Conservation (phyloP, 2,797 vertebrate species). For the Tolypeutes matacus region DNA sequence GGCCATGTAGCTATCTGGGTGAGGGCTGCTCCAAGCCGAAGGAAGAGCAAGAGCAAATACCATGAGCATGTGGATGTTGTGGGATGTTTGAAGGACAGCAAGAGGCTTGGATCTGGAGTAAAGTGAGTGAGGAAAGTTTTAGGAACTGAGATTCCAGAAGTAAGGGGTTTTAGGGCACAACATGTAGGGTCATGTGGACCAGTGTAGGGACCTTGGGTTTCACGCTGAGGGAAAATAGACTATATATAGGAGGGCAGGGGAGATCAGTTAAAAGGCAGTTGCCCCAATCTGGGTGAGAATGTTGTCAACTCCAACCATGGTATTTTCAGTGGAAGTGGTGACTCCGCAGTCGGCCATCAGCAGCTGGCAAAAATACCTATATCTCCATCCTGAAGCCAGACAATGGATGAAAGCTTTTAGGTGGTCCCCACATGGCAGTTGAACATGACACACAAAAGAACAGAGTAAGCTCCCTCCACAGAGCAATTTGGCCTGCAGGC, state of each 20-base stretch:
- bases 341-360: neutral
- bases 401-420: slow-evolving; percentile 17
- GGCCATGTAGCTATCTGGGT: neutral
- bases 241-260: neutral
- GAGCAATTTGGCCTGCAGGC: neutral
- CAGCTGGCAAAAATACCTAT: neutral
- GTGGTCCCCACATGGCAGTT: neutral
- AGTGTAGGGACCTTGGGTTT: neutral
- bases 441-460: neutral
- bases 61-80: neutral
- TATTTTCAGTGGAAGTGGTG: neutral
- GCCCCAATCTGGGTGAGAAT: neutral
- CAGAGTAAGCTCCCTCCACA: neutral
- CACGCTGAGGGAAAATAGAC: neutral
- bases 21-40: neutral
- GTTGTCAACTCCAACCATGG: neutral
- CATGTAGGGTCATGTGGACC: neutral
- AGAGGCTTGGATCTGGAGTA: neutral
- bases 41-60: neutral
- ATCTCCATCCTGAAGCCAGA: neutral
- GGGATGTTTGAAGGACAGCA: neutral
- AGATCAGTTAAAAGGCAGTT: neutral
- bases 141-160: neutral
- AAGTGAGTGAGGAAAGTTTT: neutral
- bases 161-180: neutral